These are phyloP conservation scores for Aphelinus certus DNA, from an alignment of 1,140 invertebrate genomes.

Conservation along the genomic window DNA sequence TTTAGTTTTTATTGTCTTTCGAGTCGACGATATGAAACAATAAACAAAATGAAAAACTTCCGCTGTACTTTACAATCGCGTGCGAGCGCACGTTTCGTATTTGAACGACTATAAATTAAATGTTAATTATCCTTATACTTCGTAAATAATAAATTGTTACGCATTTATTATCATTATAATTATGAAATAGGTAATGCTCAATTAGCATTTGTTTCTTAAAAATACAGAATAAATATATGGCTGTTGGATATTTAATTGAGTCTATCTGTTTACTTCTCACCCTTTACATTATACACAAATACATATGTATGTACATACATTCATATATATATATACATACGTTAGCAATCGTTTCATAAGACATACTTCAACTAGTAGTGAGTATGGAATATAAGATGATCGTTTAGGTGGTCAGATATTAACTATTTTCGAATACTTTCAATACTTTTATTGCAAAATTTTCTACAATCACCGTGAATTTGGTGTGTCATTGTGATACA, in stretches of 20 bases:
- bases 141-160: constrained; percentile 66
- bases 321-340: background rate
- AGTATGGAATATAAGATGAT: too few relatives aligned
- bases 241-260: constrained; percentile 65
- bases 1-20: constrained; percentile 63
- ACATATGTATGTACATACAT: background rate
- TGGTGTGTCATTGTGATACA: constrained; percentile 52
- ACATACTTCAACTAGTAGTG: background rate
- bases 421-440: constrained; percentile 39
- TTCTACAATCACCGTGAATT: constrained; percentile 56
- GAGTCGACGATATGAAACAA: constrained; percentile 45
- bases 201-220: constrained; percentile 68
- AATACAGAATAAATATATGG: constrained; percentile 68
- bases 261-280: background rate
- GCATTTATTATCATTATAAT: constrained; percentile 67
- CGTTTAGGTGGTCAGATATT: background rate
- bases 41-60: constrained; percentile 40
- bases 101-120: constrained; percentile 66
- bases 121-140: constrained; percentile 66
- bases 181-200: constrained; percentile 68
- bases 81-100: constrained; percentile 61
- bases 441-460: constrained; percentile 60
- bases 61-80: constrained; percentile 58
- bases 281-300: background rate
- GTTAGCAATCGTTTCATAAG: constrained; percentile 37